Base-by-base conservation (phyloP, 2,113 vertebrate genomes). In the Strix aluco region DNA sequence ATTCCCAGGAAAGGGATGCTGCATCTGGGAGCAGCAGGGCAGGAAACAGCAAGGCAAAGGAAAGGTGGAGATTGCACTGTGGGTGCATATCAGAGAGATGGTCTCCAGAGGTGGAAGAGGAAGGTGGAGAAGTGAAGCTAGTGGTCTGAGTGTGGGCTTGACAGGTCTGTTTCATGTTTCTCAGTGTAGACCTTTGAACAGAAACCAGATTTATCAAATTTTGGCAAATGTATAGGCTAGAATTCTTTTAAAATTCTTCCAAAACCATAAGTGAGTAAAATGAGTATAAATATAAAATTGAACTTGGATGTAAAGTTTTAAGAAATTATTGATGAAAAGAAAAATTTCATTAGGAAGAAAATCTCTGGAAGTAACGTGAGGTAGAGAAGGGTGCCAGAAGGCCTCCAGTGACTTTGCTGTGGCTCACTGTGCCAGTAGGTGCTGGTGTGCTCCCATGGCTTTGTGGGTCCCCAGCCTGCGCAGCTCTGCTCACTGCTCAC, bases 381-480 rank as follows among this genome's bases (percentile, higher is more conserved):
- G 23, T 38, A 29, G 17, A 36, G 36, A 44, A 73, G 20, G 11
- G 23, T 70, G 40, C 32, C 65, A 32, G 49, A 36, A 81, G 22
- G 14, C 23, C 34, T 32, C 32, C 22, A 18, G 2, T 25, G 69
- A 7, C 51, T 30, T 46, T 27, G 29, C 1, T 71, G 54, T 1
- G 5, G 12, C 27, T 67, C 52, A 20, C 34, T 66, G 67, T 74
- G 62, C 11, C 20, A 4, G 19, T 44, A 5, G 23, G 2, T 29
- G 11, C 66, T 82, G 16, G 25, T 63, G 8, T 0, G 9, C 11
- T 69, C 34, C 59, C 3, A 4, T 4, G 9, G 27, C 27, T 70
- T 34, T 32, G 59, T 57, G 49, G 8, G 10, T 34, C 32, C 40
- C 0, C 0, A 83, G 25, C 8, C 13, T 19, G 17, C 12, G 54